These are phyloP conservation scores for Phocides pigmalion DNA, from an alignment of 1,140 invertebrate genomes.

Conservation along the genomic window DNA sequence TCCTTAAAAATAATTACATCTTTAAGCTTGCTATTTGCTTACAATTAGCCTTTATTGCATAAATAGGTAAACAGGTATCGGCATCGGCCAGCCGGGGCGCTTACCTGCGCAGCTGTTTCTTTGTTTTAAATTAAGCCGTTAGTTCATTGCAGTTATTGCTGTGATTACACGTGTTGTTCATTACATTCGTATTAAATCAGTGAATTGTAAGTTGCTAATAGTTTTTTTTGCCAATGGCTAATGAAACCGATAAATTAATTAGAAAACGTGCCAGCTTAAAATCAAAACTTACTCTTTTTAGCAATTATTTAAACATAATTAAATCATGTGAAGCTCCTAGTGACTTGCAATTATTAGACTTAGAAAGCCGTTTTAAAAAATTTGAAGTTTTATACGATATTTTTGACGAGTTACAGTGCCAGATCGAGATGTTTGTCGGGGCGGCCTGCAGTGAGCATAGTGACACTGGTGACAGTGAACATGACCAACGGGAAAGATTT, in stretches of 20 bases:
- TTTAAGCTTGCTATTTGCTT: too few species aligned
- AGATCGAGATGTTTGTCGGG: slow-evolving; percentile 18
- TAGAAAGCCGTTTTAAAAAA: slow-evolving; percentile 14
- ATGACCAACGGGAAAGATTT: slow-evolving; percentile 12
- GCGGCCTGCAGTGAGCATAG: background rate
- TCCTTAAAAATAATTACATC: too few species aligned
- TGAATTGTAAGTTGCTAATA: too few species aligned
- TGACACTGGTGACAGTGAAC: background rate
- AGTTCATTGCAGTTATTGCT: too few species aligned
- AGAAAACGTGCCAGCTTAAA: slow-evolving; percentile 14
- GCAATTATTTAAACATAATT: slow-evolving; percentile 17
- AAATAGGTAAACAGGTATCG: too few species aligned
- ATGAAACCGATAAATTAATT: slow-evolving; percentile 6
- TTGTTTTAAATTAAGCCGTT: too few species aligned
- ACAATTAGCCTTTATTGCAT: too few species aligned
- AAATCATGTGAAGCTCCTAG: background rate
- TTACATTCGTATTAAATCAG: too few species aligned
- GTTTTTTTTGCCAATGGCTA: too few species aligned
- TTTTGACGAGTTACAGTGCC: slow-evolving; percentile 24
- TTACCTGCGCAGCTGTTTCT: too few species aligned
- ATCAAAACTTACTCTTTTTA: slow-evolving; percentile 16
- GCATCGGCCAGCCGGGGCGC: too few species aligned
- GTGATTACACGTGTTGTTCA: too few species aligned
- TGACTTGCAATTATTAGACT: background rate
- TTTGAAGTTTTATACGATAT: slow-evolving; percentile 16